Conservation (phyloP, 2,113 vertebrate genomes). For the Ciconia boyciana region DNA sequence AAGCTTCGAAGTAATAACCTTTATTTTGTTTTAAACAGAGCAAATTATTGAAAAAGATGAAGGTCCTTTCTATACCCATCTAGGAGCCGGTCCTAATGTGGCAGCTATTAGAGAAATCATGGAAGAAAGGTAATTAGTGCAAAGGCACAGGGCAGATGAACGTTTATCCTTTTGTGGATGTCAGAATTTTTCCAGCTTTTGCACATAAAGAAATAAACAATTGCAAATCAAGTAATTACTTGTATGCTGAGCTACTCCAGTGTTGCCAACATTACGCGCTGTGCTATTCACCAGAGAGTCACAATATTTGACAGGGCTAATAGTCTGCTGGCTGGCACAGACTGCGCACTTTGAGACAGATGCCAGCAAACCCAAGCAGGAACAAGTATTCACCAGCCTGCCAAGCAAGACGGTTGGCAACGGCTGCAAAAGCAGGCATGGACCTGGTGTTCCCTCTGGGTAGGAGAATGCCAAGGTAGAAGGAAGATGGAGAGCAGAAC, state of each 20-base stretch:
- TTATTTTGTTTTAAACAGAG: conserved; percentile 85
- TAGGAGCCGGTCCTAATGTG: conserved; percentile 93
- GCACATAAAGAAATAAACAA: conserved; percentile 70
- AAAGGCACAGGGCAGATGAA: conserved; percentile 74
- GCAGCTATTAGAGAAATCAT: conserved; percentile 90
- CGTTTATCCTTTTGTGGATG: conserved; percentile 70
- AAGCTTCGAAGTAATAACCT: conserved; percentile 71
- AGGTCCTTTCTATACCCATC: conserved; percentile 98
- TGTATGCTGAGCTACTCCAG: conserved; percentile 60
- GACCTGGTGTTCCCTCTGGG: conserved; percentile 2
- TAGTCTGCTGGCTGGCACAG: conserved; percentile 65
- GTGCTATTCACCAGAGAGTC: conserved; percentile 69
- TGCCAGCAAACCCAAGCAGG: conserved; percentile 63
- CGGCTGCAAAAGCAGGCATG: neutral
- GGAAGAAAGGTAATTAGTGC: conserved; percentile 91
- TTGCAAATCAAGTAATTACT: conserved; percentile 72
- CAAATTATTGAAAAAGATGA: conserved; percentile 99
- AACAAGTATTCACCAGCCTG: conserved; percentile 45
- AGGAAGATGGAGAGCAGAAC: neutral
- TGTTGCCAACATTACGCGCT: conserved; percentile 64
- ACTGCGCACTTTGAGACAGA: conserved; percentile 44
- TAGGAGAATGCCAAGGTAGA: neutral
- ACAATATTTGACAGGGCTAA: conserved; percentile 76
- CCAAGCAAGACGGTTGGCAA: conserved; percentile 42
- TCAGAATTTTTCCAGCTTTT: conserved; percentile 72